Base-by-base conservation (phyloP, 92 coral and sea anemone species). In the Zoanthus sociatus region DNA sequence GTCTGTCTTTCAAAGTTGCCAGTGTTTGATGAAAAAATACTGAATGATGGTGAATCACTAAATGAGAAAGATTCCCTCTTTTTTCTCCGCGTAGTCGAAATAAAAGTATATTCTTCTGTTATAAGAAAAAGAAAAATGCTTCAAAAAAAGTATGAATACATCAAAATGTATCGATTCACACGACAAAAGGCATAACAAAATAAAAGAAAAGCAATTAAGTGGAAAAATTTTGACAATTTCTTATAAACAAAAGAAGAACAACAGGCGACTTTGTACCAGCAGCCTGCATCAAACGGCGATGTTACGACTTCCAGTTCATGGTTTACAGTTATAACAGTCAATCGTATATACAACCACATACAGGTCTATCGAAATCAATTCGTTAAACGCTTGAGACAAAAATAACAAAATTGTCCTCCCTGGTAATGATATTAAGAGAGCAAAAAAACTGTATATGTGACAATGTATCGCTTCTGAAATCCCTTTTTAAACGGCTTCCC, bases 311-410 rank as follows among this genome's bases (percentile, higher is more conserved):
- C 20, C 20, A 15, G 73, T 42, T 18, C 15, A 26, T 33, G 44
- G 3, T 63, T 45, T 64, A 48, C 63, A 63, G 21, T 81, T 81
- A 37, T 50, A n/a, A 81, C 74, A 44, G 47, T 9, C 21, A 3
- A 73, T 37, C 18, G 85, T 81, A 67, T 81, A 81, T 44, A 81
- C 51, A 60, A 47, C 85, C 75, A 67, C 85, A 81, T 47, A 81
- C 85, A 6, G 85, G 70, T 81, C 75, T 66, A 66, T 64, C 66
- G 45, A 81, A 31, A 44, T 20, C 42, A 2, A 17, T 66, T 31
- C 45, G 58, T 67, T 81, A 81, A 67, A 64, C 75, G 64, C 26
- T 79, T 81, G 12, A 61, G 47, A 66, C 8, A 81, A 63, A 48
- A 81, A 64, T 66, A 42, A 66, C 46, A 46, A 66, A 66, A 6